Base-by-base conservation (phyloP, 2,113 vertebrate genomes). In the Trogon melanurus region DNA sequence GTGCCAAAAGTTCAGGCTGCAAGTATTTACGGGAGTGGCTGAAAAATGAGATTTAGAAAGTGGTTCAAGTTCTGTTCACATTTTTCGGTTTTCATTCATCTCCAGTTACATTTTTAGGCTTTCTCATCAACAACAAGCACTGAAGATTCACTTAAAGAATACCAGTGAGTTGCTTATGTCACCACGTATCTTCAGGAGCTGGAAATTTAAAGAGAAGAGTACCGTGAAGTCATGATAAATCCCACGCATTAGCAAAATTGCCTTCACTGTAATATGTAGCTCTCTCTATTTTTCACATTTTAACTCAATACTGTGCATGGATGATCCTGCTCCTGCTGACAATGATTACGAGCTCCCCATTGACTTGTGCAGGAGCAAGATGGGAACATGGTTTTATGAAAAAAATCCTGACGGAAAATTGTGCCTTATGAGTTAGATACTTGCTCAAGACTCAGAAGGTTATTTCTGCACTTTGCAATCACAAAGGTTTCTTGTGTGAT, bases 41-140 rank as follows among this genome's bases (percentile, higher is more conserved):
- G 75, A 94, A 95, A 96, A 96, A 96, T 73, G 79, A 88, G 78
- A 91, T 91, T 93, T 82, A 88, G 71, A 91, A 95, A 93, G 62
- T 69, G 71, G 48, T 91, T 95, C 60, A 69, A 85, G 41, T 75
- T 91, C 76, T 84, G 62, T 62, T 70, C 87, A 70, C 84, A 94
- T 97, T 97, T 97, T 94, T 96, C 90, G 91, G 64, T 93, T 96
- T 95, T 94, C 79, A 88, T 93, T 95, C 73, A 94, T 85, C 73
- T 94, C 38, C 44, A 87, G 26, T 91, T 95, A 81, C 44, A 79
- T 72, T 93, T 91, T 70, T 57, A 67, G 82, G 85, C 57, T 85
- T 95, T 75, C 70, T 93, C 88, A 92, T 92, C 81, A 74, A 65
- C 58, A 70, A 30, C 30, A 82, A 72, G 48, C 2, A 4, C 48